Evolutionary conservation across 2,113 vertebrate genomes (phyloP).

Genomic region (Electrona antarctica): DNA sequence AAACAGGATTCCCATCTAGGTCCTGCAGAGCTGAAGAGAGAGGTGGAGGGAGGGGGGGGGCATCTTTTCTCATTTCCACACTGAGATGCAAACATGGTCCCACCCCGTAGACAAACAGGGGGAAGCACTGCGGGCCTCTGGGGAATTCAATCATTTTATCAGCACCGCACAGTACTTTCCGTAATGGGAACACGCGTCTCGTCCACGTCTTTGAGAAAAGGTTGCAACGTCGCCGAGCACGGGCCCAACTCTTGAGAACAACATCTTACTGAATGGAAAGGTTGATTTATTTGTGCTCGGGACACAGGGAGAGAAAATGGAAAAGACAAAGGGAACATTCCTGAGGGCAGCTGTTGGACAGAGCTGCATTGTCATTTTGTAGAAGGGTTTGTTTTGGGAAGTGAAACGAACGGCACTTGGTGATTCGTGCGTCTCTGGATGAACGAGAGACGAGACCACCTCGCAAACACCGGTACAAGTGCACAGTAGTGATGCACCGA

Average conservation of each 20-base stretch:
- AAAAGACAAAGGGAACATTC: slow-evolving; percentile 71
- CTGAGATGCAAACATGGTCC: slow-evolving; percentile 65
- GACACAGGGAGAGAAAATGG: slow-evolving; percentile 41
- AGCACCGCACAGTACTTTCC: slow-evolving; percentile 63
- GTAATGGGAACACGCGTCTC: slow-evolving; percentile 30
- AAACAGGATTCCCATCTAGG: not conserved
- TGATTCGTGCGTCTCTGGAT: slow-evolving; percentile 21
- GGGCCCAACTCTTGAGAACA: slow-evolving; percentile 29
- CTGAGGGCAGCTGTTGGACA: slow-evolving; percentile 58
- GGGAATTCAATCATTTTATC: slow-evolving; percentile 60
- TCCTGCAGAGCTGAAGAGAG: slow-evolving; percentile 6
- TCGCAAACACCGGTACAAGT: not conserved
- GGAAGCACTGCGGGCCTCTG: slow-evolving; percentile 30
- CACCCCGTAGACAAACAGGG: slow-evolving; percentile 66
- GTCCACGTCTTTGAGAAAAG: slow-evolving; percentile 6
- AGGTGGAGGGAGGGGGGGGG: slow-evolving; percentile 19
- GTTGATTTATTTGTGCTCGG: slow-evolving; percentile 57
- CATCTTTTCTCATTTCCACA: slow-evolving; percentile 54
- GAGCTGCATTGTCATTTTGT: slow-evolving; percentile 49
- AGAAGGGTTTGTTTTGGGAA: slow-evolving; percentile 47
- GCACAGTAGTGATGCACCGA: too few species aligned
- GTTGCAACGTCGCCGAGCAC: not conserved
- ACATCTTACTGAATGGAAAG: slow-evolving; percentile 56
- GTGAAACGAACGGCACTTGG: slow-evolving; percentile 36
- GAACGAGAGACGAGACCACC: slow-evolving; percentile 26